A percentile compares a stretch with the other conserved stretches of the same genome.
Evolutionary conservation across 2,113 vertebrate species (phyloP).

Genomic region (Gavia stellata): DNA sequence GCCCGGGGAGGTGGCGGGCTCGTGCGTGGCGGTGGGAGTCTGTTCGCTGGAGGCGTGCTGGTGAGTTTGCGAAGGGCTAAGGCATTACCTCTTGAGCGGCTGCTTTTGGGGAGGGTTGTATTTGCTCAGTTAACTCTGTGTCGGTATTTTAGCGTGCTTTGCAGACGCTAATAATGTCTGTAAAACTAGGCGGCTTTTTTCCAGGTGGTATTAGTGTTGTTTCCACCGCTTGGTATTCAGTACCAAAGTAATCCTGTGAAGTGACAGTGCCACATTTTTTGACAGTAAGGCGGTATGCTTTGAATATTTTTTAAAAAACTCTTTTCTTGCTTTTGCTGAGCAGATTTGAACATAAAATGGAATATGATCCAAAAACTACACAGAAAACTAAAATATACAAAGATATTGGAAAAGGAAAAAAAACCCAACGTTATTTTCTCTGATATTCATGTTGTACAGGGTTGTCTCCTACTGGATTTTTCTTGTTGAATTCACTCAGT

Average conservation of each 20-base stretch:
- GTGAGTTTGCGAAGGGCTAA: rapidly evolving
- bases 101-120: neutral
- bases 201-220: rapidly evolving
- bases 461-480: neutral
- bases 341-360: rapidly evolving
- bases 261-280: rapidly evolving
- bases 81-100: neutral
- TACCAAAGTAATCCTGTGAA: neutral
- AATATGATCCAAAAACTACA: neutral
- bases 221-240: neutral
- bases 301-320: rapidly evolving
- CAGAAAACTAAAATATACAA: neutral
- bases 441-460: rapidly evolving
- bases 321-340: neutral
- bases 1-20: neutral
- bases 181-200: too few species aligned
- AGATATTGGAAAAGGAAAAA: neutral
- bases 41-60: neutral
- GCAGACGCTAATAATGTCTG: rapidly evolving
- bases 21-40: neutral
- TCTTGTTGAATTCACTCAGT: neutral
- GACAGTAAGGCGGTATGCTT: rapidly evolving
- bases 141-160: rapidly evolving
- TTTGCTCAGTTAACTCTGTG: neutral
- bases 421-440: rapidly evolving